A percentile compares a stretch with the other conserved stretches of the same genome.
phyloP scores from a whole-genome alignment of 2,797 vertebrate genomes.

The Galagoides demidoff region DNA sequence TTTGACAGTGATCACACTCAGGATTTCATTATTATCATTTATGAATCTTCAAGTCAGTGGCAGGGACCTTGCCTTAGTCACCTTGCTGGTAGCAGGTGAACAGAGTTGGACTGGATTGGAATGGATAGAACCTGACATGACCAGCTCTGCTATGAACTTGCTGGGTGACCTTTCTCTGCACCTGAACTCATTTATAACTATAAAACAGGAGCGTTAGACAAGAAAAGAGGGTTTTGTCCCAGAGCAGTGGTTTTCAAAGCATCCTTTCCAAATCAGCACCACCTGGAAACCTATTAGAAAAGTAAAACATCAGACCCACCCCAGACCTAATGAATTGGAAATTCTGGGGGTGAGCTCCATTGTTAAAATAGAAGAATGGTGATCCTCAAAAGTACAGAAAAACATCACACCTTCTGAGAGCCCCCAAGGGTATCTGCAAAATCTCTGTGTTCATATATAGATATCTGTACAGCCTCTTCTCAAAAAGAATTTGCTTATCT shows the following conservation, averaged over 20 bases:
- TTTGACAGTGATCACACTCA: not conserved
- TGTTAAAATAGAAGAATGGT: not conserved
- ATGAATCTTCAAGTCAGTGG: not conserved
- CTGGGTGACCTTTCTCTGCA: not conserved
- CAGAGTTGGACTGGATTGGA: not conserved
- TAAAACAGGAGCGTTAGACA: fast-evolving
- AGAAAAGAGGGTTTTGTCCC: not conserved
- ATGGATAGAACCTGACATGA: not conserved
- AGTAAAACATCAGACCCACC: no score
- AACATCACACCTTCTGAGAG: not conserved
- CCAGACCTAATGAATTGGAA: not conserved
- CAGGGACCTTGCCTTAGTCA: not conserved
- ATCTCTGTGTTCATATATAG: not conserved
- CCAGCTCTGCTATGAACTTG: not conserved
- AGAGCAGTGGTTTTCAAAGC: not conserved
- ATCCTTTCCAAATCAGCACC: not conserved
- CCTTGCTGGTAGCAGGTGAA: not conserved
- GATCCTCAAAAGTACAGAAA: not conserved
- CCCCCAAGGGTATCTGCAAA: not conserved
- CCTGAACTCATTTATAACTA: not conserved
- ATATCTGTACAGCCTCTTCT: not conserved
- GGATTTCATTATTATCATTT: not conserved
- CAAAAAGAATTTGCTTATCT: not conserved
- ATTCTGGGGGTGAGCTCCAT: fast-evolving
- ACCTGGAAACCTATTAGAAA: not conserved